Evolutionary conservation across 2,888 invertebrate species (phyloP).

Genomic region (Amphipyra berbera): DNA sequence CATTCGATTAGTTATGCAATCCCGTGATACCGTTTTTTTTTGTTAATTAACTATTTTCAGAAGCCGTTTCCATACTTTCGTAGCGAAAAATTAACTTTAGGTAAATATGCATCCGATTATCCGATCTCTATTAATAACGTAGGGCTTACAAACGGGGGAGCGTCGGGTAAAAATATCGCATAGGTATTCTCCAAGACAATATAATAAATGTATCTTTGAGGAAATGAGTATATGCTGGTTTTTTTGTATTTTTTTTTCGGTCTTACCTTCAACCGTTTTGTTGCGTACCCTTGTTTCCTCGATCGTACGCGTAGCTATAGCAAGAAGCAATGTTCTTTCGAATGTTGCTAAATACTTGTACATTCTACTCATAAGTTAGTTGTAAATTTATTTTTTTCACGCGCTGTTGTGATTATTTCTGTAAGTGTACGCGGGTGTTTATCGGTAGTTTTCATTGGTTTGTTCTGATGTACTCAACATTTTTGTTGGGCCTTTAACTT

Average conservation of each 20-base stretch:
- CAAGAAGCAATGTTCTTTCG: conserved; percentile 53
- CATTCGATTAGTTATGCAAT: no score
- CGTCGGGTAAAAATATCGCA: conserved; percentile 35
- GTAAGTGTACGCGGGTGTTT: conserved; percentile 46
- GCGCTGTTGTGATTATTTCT: conserved; percentile 59
- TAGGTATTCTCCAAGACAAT: conserved; percentile 65
- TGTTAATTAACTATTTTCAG: no score
- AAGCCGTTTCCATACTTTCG: no score
- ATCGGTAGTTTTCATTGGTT: conserved; percentile 18
- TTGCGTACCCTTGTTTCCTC: conserved; percentile 51
- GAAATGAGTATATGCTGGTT: conserved; percentile 46
- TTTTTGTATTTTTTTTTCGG: conserved; percentile 16
- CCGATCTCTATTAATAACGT: no score
- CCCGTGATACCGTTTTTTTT: no score
- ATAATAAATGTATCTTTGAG: conserved; percentile 57
- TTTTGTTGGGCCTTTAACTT: conserved; percentile 3
- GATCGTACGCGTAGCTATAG: conserved; percentile 47
- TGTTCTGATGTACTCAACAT: background rate
- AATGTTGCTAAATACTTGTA: conserved; percentile 61
- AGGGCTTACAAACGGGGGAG: conserved; percentile 37
- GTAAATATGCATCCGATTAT: no score
- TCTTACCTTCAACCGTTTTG: conserved; percentile 4
- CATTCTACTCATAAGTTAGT: conserved; percentile 64
- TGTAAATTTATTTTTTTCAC: conserved; percentile 35
- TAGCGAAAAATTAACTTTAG: no score